Percentiles rank a stretch among this genome's conserved stretches.
phyloP scores from a whole-genome alignment of 2,797 vertebrate species.

The Melopsittacus undulatus region DNA sequence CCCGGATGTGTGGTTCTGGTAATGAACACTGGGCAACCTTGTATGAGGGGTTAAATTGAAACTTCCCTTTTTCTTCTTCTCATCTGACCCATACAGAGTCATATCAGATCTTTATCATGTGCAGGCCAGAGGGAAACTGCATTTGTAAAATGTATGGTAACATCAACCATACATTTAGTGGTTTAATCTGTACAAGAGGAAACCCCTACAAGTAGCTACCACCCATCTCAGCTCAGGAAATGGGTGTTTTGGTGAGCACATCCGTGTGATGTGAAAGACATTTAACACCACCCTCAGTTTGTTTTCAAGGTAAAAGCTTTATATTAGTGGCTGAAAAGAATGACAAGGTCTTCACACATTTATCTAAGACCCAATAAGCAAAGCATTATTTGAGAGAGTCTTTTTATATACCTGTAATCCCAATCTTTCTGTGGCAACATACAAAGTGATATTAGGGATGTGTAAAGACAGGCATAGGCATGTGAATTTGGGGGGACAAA shows the following conservation, averaged over 20 bases:
- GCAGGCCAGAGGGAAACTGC: not conserved
- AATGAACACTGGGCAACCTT: not conserved
- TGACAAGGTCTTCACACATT: not conserved
- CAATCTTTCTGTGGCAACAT: not conserved
- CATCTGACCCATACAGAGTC: not conserved
- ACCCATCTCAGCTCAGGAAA: not conserved
- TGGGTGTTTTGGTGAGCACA: not conserved
- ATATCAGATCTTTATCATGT: not conserved
- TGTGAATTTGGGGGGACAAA: not conserved
- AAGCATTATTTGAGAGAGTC: not conserved
- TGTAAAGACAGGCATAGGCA: not conserved
- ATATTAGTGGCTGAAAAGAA: not conserved
- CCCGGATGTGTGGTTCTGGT: not conserved
- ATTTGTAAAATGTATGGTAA: not conserved
- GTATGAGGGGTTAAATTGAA: not conserved
- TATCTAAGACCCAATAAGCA: not conserved
- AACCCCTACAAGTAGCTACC: not conserved
- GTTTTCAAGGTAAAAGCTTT: not conserved
- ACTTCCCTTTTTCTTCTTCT: not conserved
- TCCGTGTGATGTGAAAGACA: not conserved
- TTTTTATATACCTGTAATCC: not conserved
- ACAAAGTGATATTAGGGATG: not conserved
- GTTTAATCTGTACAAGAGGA: not conserved
- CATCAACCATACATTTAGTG: not conserved
- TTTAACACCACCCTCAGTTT: not conserved